These are phyloP conservation scores for Pseudomyrmex dendroicus DNA, from an alignment of 1,140 invertebrate species.

Conservation along the genomic window DNA sequence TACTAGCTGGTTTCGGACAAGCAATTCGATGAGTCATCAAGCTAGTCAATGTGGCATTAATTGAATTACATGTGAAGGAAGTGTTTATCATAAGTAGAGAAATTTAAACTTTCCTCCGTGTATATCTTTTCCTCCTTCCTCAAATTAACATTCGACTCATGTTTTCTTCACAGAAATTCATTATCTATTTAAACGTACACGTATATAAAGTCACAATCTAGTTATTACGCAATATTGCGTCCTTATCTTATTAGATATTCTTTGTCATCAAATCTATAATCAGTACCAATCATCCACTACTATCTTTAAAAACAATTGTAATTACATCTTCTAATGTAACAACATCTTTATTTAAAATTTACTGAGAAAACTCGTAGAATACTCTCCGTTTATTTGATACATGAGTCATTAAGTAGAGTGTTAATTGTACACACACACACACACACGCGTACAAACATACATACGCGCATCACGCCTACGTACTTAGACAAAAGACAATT, in stretches of 20 bases:
- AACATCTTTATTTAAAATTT: no score
- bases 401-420: constrained; percentile 31
- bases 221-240: constrained; percentile 7
- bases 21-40: constrained; percentile 53
- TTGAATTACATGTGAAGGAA: constrained; percentile 40
- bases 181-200: not conserved
- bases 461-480: no score
- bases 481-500: no score
- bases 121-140: not conserved
- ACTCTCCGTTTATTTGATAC: not conserved
- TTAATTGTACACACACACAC: constrained; percentile 1
- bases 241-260: not conserved
- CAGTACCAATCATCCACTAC: not conserved
- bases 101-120: constrained; percentile 25
- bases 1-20: constrained; percentile 30
- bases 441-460: not conserved
- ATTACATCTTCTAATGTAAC: not conserved
- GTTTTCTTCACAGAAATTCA: not conserved
- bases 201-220: not conserved
- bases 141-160: not conserved
- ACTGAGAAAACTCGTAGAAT: not conserved
- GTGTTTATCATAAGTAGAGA: constrained; percentile 26
- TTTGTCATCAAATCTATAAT: no score
- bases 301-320: not conserved
- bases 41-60: constrained; percentile 29